Percentiles rank a stretch among this genome's conserved stretches.
These are phyloP conservation scores for Nyleta sp. DNA, from an alignment of 2,888 invertebrate genomes.

Conservation along the genomic window DNA sequence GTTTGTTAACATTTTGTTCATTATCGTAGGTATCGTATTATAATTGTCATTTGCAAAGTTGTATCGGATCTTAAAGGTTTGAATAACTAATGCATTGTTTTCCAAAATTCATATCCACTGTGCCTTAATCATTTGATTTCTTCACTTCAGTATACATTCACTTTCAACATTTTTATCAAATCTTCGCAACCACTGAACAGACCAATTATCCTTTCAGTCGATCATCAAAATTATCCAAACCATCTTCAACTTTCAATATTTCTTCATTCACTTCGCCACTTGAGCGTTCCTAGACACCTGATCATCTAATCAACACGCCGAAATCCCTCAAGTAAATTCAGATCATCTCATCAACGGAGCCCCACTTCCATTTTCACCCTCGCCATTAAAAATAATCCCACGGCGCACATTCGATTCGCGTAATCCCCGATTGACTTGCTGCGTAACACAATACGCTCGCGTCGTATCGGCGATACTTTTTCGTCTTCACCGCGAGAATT, in stretches of 20 bases:
- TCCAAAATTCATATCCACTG: no score
- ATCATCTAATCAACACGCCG: conserved; percentile 45
- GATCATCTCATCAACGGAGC: conserved; percentile 31
- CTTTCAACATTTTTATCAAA: no score
- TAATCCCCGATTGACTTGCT: conserved; percentile 44
- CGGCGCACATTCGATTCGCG: conserved; percentile 53
- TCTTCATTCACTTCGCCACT: conserved; percentile 8
- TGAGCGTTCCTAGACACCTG: conserved; percentile 21
- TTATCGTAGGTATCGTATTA: no score
- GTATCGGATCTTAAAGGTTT: no score
- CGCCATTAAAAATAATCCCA: conserved; percentile 57
- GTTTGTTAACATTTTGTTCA: no score
- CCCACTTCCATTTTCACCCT: conserved; percentile 48
- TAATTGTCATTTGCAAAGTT: no score
- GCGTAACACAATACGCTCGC: conserved; percentile 40
- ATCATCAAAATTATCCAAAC: conserved; percentile 4
- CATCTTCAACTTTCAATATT: conserved; percentile 10
- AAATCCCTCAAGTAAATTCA: conserved; percentile 34
- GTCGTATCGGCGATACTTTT: conserved; percentile 26
- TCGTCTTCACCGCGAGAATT: conserved; percentile 32
- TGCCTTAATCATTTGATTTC: neutral
- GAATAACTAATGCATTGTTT: no score
- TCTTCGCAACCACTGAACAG: neutral
- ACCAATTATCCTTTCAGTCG: conserved; percentile 7
- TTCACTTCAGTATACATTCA: no score